Conservation (phyloP, 2,113 vertebrate genomes). For the Corapipo altera region DNA sequence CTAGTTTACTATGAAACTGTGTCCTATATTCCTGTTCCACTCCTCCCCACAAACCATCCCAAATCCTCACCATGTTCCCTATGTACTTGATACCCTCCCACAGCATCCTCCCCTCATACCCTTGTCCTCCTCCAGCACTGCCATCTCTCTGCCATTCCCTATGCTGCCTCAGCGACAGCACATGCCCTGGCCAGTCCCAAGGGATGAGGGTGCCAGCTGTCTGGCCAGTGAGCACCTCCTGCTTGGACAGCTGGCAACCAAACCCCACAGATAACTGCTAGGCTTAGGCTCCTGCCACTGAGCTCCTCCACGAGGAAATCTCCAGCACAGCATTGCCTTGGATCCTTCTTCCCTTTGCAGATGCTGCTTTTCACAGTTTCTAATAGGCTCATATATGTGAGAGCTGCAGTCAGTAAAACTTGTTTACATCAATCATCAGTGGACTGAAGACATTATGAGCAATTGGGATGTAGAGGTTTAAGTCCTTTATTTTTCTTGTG, state of each 20-base stretch:
- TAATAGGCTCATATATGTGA: not conserved
- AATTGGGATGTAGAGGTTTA: not conserved
- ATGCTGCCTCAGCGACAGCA: fast-evolving
- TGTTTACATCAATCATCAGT: not conserved
- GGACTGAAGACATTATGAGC: not conserved
- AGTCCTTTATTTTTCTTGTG: not conserved
- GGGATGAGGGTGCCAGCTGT: not conserved
- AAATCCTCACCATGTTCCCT: not conserved
- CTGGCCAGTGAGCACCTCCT: not conserved
- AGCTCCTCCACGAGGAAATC: conserved; percentile 18
- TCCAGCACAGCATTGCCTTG: not conserved
- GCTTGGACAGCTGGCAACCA: not conserved
- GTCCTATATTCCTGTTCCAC: conserved; percentile 47
- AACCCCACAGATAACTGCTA: not conserved
- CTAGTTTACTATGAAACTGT: conserved; percentile 39
- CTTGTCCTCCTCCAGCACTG: not conserved
- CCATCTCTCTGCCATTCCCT: not conserved
- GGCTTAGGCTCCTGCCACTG: not conserved
- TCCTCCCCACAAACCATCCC: not conserved
- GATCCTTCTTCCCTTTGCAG: not conserved
- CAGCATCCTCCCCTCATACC: not conserved
- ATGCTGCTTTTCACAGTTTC: not conserved
- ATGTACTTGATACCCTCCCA: not conserved
- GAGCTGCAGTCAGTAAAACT: not conserved
- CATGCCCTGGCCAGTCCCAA: not conserved